Evolutionary conservation across 2,888 invertebrate genomes (phyloP).

Genomic region (Leptopilina drosophilae): DNA sequence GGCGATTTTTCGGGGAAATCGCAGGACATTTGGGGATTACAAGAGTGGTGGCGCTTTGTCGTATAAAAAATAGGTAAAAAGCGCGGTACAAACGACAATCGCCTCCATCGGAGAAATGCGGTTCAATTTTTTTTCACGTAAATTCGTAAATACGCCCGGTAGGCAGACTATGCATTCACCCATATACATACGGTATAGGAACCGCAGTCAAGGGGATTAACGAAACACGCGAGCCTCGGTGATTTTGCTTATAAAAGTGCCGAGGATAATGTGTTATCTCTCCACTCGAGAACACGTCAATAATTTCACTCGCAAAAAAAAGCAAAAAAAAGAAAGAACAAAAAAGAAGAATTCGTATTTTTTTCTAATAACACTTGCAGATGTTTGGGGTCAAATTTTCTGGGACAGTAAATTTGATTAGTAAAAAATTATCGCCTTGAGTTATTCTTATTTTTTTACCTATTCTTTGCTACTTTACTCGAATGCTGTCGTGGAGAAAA

Average conservation of each 20-base stretch:
- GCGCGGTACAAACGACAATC: conserved; percentile 71
- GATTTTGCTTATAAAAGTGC: conserved; percentile 49
- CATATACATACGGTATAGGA: conserved; percentile 31
- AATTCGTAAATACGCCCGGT: conserved; percentile 39
- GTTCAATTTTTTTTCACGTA: conserved; percentile 41
- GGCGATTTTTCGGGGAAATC: conserved; percentile 34
- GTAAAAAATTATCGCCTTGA: too few species aligned
- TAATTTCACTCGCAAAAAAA: conserved; percentile 1
- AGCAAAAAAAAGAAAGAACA: too few species aligned
- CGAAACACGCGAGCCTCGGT: conserved; percentile 60
- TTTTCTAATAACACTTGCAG: background rate
- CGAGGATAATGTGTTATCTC: conserved; percentile 27
- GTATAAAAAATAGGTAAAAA: conserved; percentile 71
- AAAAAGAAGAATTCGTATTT: background rate
- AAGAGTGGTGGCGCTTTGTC: conserved; percentile 64
- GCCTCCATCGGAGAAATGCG: conserved; percentile 44
- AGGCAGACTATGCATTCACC: conserved; percentile 35
- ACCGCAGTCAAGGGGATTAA: conserved; percentile 69
- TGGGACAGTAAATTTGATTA: too few species aligned
- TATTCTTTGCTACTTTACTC: too few species aligned
- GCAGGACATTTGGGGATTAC: conserved; percentile 36
- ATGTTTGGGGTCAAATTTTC: too few species aligned
- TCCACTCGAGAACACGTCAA: conserved; percentile 26
- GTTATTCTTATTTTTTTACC: too few species aligned
- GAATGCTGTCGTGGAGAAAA: too few species aligned